Evolutionary conservation across 2,888 invertebrate genomes (phyloP).

Genomic region (Ypsolopha scabrella): DNA sequence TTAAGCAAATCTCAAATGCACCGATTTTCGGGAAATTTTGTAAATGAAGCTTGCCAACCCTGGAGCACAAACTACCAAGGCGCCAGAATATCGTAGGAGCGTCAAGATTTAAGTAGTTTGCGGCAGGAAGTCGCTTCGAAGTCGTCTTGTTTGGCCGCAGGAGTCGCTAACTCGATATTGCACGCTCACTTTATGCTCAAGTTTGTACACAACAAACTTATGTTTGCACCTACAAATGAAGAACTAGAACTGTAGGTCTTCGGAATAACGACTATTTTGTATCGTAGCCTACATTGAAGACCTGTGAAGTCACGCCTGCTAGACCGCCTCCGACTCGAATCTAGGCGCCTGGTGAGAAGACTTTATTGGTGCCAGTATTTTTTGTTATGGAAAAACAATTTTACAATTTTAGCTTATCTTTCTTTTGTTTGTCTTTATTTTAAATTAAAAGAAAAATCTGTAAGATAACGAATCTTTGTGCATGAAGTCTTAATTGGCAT

Average conservation of each 20-base stretch:
- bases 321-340: slow-evolving; percentile 22
- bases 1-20: too few relatives aligned
- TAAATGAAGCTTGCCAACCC: too few relatives aligned
- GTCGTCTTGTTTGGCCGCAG: slow-evolving; percentile 38
- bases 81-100: slow-evolving; percentile 19
- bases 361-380: slow-evolving; percentile 36
- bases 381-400: slow-evolving; percentile 44
- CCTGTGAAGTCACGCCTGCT: slow-evolving; percentile 30
- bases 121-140: slow-evolving; percentile 36
- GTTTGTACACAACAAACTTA: slow-evolving; percentile 17
- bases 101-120: slow-evolving; percentile 65
- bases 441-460: neutral
- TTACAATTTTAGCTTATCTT: slow-evolving; percentile 6
- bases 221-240: too few relatives aligned
- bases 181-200: slow-evolving; percentile 59
- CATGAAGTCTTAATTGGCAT: neutral
- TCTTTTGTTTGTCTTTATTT: neutral
- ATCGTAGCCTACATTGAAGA: too few relatives aligned
- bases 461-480: neutral
- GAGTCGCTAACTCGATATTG: slow-evolving; percentile 60
- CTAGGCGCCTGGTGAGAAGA: slow-evolving; percentile 32
- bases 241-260: too few relatives aligned
- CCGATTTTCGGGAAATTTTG: too few relatives aligned
- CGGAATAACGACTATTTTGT: too few relatives aligned
- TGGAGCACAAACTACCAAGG: neutral